These are phyloP conservation scores for Caenorhabditis inopinata DNA, from an alignment of 1,140 invertebrate genomes.

Conservation along the genomic window DNA sequence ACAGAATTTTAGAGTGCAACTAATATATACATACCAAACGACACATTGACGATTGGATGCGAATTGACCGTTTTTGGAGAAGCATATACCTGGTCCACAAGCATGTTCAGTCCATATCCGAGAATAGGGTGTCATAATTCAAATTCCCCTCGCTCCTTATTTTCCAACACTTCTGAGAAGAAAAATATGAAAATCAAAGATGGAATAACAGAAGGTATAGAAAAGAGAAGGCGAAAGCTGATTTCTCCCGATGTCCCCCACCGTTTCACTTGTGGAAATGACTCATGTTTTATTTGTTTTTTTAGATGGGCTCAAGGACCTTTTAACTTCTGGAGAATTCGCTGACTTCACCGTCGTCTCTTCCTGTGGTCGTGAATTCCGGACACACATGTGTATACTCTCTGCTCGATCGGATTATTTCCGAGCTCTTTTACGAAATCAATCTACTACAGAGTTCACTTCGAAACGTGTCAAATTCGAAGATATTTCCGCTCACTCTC, in stretches of 20 bases:
- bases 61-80: conserved; percentile 48
- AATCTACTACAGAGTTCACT: neutral
- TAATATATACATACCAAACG: conserved; percentile 37
- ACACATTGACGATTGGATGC: conserved; percentile 39
- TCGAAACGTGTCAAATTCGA: conserved; percentile 36
- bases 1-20: neutral
- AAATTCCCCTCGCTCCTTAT: neutral
- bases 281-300: too few species aligned
- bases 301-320: neutral
- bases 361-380: conserved; percentile 40
- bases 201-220: neutral
- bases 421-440: conserved; percentile 49
- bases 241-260: too few species aligned
- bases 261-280: too few species aligned
- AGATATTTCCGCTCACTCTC: conserved; percentile 8
- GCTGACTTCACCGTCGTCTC: conserved; percentile 44
- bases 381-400: conserved; percentile 56
- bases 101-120: neutral
- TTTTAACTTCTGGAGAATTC: conserved; percentile 27
- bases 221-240: too few species aligned
- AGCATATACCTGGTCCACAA: conserved; percentile 1
- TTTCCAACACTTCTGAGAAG: neutral
- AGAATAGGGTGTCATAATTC: neutral
- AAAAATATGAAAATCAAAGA: too few species aligned
- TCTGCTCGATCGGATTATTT: conserved; percentile 60